A percentile compares a stretch with the other conserved stretches of the same genome.
Evolutionary conservation across 2,888 invertebrate genomes (phyloP).

Genomic region (Synanthedon myopaeformis): DNA sequence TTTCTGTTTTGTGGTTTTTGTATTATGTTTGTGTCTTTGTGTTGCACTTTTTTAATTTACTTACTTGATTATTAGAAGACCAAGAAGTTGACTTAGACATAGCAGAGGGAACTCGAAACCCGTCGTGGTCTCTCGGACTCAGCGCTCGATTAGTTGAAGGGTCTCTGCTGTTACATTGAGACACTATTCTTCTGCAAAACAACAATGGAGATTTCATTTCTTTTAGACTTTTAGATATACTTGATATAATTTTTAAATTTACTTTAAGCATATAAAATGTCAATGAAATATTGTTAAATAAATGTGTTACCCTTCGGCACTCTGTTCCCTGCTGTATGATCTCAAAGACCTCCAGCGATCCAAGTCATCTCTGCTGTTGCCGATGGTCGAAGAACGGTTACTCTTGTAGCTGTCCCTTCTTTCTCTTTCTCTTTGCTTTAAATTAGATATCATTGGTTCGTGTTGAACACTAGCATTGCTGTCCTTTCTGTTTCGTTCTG

Average conservation of each 20-base stretch:
- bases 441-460: slow-evolving; percentile 32
- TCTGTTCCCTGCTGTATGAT: slow-evolving; percentile 63
- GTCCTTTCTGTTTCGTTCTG: slow-evolving; percentile 40
- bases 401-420: slow-evolving; percentile 55
- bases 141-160: slow-evolving; percentile 44
- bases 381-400: slow-evolving; percentile 57
- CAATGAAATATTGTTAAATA: not conserved
- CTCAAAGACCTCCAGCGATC: slow-evolving; percentile 60
- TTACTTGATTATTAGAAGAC: slow-evolving; percentile 45
- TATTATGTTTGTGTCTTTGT: too few relatives aligned
- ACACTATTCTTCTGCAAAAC: slow-evolving; percentile 44
- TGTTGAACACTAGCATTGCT: slow-evolving; percentile 53
- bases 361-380: slow-evolving; percentile 58
- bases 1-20: too few relatives aligned
- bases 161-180: slow-evolving; percentile 61
- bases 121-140: slow-evolving; percentile 56
- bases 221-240: too few relatives aligned
- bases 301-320: slow-evolving; percentile 48
- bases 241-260: too few relatives aligned
- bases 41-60: not conserved
- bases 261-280: too few relatives aligned
- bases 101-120: slow-evolving; percentile 49
- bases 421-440: slow-evolving; percentile 44
- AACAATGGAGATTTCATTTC: too few relatives aligned
- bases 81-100: slow-evolving; percentile 37